Percentiles rank a stretch among this genome's conserved stretches.
These are phyloP conservation scores for Neodon shergylaensis DNA, from an alignment of 2,113 vertebrate genomes.

Conservation along the genomic window DNA sequence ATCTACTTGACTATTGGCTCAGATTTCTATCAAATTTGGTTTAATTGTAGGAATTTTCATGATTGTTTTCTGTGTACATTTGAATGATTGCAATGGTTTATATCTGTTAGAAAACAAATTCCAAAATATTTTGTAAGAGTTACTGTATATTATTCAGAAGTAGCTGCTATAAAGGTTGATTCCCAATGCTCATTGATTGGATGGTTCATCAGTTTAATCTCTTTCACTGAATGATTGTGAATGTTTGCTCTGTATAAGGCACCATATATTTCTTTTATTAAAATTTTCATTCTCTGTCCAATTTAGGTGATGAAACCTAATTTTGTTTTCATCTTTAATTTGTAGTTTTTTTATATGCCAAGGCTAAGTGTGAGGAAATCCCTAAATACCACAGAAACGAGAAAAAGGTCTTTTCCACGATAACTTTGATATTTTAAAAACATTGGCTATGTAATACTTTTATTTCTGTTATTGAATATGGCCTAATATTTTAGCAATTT, in stretches of 20 bases:
- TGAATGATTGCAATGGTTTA: not conserved
- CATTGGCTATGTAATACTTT: not conserved
- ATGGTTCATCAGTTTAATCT: not conserved
- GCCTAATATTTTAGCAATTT: slow-evolving; percentile 33
- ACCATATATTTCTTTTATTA: not conserved
- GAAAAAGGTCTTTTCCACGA: not conserved
- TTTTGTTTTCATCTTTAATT: slow-evolving; percentile 54
- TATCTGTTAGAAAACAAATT: not conserved
- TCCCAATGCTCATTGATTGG: slow-evolving; percentile 14
- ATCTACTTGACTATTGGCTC: not conserved
- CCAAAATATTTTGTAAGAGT: slow-evolving; percentile 32
- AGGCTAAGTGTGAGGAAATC: slow-evolving; percentile 20
- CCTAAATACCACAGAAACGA: not conserved
- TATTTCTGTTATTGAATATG: slow-evolving; percentile 22
- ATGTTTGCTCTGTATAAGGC: slow-evolving; percentile 3
- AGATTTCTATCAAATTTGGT: not conserved
- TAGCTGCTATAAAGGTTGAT: not conserved
- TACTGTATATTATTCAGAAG: not conserved
- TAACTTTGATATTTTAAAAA: slow-evolving; percentile 26
- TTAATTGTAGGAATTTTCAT: not conserved
- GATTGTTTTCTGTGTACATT: not conserved
- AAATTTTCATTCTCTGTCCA: slow-evolving; percentile 13
- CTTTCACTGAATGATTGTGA: not conserved
- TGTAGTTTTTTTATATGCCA: slow-evolving; percentile 15
- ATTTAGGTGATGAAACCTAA: not conserved